phyloP scores from a whole-genome alignment of 1,140 invertebrate genomes.

The Melitaea cinxia region DNA sequence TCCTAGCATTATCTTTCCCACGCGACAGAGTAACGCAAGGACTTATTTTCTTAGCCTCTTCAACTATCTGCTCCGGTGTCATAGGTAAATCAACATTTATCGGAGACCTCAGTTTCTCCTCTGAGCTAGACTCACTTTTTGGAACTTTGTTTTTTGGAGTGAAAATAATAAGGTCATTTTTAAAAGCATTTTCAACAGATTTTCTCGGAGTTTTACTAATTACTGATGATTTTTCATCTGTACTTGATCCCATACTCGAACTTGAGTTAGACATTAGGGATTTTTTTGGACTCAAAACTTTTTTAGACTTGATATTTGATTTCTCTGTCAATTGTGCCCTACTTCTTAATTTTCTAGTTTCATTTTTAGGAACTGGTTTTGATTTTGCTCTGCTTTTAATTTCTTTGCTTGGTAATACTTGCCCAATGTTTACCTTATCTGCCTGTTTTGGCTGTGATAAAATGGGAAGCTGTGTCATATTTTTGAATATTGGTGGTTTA shows the following conservation, averaged over 20 bases:
- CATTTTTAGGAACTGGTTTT: constrained; percentile 15
- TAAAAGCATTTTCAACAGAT: too few species aligned
- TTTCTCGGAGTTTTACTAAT: constrained; percentile 31
- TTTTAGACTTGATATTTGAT: constrained; percentile 6
- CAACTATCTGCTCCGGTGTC: constrained; percentile 55
- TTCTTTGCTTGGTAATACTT: constrained; percentile 15
- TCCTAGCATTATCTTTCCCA: constrained; percentile 69
- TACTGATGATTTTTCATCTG: neutral
- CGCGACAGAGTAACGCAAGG: constrained; percentile 63
- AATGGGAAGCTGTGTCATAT: constrained; percentile 38
- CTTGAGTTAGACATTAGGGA: constrained; percentile 5
- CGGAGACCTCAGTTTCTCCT: constrained; percentile 59
- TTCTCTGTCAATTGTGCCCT: neutral
- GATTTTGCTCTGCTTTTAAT: constrained; percentile 9
- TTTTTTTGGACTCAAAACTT: constrained; percentile 3
- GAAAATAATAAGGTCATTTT: constrained; percentile 7
- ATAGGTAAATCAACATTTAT: constrained; percentile 38
- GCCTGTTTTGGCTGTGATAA: constrained; percentile 26
- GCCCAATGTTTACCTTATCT: constrained; percentile 4
- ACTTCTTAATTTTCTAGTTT: constrained; percentile 12
- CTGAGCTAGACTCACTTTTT: constrained; percentile 67
- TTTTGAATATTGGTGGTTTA: constrained; percentile 56
- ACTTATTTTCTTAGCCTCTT: constrained; percentile 56
- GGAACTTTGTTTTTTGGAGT: constrained; percentile 52
- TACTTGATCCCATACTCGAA: constrained; percentile 18